Conservation (phyloP, 2,797 vertebrate genomes). For the Hyperoplus lanceolatus region DNA sequence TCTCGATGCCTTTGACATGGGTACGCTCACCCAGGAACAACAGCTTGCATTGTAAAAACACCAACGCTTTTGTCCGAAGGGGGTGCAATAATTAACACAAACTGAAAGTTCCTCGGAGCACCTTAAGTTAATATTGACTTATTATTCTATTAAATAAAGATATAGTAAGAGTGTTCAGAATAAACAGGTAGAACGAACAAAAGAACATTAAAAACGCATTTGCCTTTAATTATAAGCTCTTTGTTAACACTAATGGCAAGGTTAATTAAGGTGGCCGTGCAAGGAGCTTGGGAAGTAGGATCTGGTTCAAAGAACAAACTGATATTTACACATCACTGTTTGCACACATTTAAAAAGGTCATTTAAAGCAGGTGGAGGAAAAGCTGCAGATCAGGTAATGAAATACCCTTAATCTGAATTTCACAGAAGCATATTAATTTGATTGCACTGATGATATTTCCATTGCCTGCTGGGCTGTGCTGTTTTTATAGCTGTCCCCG, state of each 20-base stretch:
- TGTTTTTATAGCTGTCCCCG: constrained; percentile 60
- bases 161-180: not conserved
- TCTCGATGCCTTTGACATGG: too few species aligned
- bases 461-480: constrained; percentile 38
- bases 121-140: constrained; percentile 7
- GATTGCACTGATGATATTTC: constrained; percentile 58
- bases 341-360: constrained; percentile 53
- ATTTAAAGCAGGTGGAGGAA: constrained; percentile 24
- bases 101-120: too few species aligned
- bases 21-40: too few species aligned
- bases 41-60: too few species aligned
- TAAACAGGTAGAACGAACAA: constrained; percentile 1
- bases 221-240: constrained; percentile 28
- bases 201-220: not conserved
- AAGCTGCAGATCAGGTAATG: constrained; percentile 43
- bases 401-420: constrained; percentile 47
- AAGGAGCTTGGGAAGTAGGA: constrained; percentile 23
- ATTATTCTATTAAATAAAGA: constrained; percentile 4
- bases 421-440: constrained; percentile 53
- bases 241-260: constrained; percentile 38
- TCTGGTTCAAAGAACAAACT: constrained; percentile 30
- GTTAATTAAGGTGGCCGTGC: constrained; percentile 58
- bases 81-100: too few species aligned
- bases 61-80: too few species aligned
- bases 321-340: constrained; percentile 64